Base-by-base conservation (phyloP, 1,140 invertebrate genomes). In the Atta colombica region DNA sequence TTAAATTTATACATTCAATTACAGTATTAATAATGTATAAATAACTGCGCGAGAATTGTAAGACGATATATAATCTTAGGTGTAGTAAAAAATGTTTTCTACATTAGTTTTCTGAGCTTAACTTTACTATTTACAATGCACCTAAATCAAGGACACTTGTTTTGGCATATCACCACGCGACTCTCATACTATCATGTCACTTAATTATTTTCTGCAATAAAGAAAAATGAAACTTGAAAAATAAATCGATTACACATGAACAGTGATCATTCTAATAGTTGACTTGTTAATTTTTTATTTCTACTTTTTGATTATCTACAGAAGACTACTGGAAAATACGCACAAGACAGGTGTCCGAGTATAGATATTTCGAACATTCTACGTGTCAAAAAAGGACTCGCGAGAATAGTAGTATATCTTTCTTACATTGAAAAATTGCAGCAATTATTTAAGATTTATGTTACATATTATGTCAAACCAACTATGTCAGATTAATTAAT, bases 1-100 rank as follows among this genome's bases (percentile, higher is more conserved):
- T 49, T 90, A 87, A 82, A 92, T 93, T 93, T 93, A 91, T 93
- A 93, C 91, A 93, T 92, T 92, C 86, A 88, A 89, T 92, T 88
- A 91, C 88, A 90, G 28, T 92, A 72, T 87, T 31, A 49, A 68
- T 68, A 68, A 90, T 90, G 87, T 90, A 90, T 84, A 90, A 93
- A 88, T 72, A 63, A 85, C 71, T 89, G 74, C 87, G 61, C 82
- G 78, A 71, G 58, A 66, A 88, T 75, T 78, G 81, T 60, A 86
- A 89, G 84, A 69, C 28, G 49, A 82, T 81, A 87, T 87, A 87
- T 65, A 90, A 74, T 63, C 35, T 91, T 90, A 86, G 58, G 61
- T 68, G 86, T 89, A 89, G 90, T 92, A 93, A 92, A 93, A 93
- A 93, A 93, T 90, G 91, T 88, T 87, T 31, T 77, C 63, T 84